phyloP scores from a whole-genome alignment of 2,797 vertebrate species.

The Yasuhikotakia modesta region DNA sequence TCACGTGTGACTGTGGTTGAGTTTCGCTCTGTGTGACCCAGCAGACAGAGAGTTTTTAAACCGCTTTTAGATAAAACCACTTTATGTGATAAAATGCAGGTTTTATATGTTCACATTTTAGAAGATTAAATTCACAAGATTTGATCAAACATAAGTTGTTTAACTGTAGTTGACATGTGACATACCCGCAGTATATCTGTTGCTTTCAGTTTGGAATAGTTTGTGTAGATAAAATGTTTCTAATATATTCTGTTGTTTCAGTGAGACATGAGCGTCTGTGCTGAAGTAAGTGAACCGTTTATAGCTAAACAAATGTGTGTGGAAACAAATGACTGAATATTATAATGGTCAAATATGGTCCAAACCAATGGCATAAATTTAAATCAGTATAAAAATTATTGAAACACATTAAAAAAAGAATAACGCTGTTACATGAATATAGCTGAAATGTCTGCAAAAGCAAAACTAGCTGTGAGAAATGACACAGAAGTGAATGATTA shows the following conservation, averaged over 20 bases:
- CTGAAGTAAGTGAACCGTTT: conserved; percentile 9
- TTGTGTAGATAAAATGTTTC: not conserved
- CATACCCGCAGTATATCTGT: no score
- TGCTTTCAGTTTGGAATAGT: not conserved
- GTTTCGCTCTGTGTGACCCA: not conserved
- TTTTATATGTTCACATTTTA: not conserved
- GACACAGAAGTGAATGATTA: not conserved
- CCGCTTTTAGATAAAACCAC: not conserved
- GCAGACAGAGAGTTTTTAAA: not conserved
- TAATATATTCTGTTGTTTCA: not conserved
- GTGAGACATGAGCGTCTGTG: not conserved
- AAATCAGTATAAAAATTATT: not conserved
- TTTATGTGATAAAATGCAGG: no score
- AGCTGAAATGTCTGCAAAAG: no score
- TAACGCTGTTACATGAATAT: not conserved
- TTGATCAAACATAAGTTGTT: no score
- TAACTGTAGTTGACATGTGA: not conserved
- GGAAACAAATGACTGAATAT: no score
- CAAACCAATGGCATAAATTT: no score
- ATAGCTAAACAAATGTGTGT: no score
- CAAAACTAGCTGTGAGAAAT: conserved; percentile 33
- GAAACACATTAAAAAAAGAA: not conserved
- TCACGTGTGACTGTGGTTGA: not conserved
- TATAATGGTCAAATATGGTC: no score
- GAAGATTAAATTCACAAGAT: no score